Evolutionary conservation across 2,113 vertebrate species (phyloP), one percentile per base, ranked within the genome.

Genomic region (Polypterus bichir): DNA sequence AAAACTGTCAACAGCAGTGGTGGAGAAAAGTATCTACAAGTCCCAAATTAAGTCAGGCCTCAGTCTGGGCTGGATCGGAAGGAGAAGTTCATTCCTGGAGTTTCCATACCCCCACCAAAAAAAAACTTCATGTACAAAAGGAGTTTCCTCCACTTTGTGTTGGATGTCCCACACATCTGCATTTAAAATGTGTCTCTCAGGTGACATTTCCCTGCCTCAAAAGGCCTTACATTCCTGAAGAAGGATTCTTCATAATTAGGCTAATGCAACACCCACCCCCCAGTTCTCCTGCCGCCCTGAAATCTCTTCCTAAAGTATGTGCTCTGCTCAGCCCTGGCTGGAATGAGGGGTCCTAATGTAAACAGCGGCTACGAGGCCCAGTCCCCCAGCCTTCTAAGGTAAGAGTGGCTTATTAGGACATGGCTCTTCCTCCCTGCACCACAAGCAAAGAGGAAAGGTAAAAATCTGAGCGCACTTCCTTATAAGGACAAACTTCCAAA

Each of bases 301-400:
- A 59, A 59, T 62, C 47, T 58, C 62, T 57, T 64, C 57, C 55
- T 48, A 49, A 57, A 48, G 62, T 45, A 49, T 59, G 51, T 59
- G 44, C 47, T 56, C 52, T 49, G 53, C 46, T 6, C 9, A 52
- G 45, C 53, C 3, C n/a, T 55, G 44, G 46, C 59, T 11, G 49
- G 51, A 63, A 66, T 57, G 59, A 52, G 46, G 58, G 7, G 10
- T 59, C 66, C 67, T 64, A 63, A 66, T 54, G 56, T 72, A 66
- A 75, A 71, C 66, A 69, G 11, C 61, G 54, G 11, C 54, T 59
- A 6, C 67, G 56, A 65, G 64, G 51, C 68, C 74, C 49, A 72
- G 74, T 79, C 76, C 67, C 65, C 69, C 74, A 73, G 74, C 84
- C 86, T 71, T 86, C 72, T 87, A 85, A 55, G 82, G 87, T 74